Conservation (phyloP, 2,113 vertebrate genomes). For the Hydrolagus affinis region DNA sequence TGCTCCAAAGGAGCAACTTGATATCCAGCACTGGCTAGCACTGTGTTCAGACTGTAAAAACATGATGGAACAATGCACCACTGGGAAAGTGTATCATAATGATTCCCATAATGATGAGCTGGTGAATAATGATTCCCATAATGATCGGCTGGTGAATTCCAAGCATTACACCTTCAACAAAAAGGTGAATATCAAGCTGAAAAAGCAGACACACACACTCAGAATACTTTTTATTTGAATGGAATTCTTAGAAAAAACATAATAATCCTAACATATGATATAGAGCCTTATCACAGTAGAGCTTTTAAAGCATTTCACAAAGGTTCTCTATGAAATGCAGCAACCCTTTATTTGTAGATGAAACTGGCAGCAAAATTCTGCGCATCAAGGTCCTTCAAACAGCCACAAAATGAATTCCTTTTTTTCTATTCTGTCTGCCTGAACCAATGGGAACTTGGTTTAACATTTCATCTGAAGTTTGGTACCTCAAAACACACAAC, state of each 20-base stretch:
- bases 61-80: neutral
- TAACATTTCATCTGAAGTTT: too few species aligned
- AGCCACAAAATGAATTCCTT: too few species aligned
- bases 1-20: neutral
- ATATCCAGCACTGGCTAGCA: neutral
- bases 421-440: too few species aligned
- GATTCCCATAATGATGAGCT: neutral
- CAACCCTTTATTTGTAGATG: too few species aligned
- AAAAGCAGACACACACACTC: neutral
- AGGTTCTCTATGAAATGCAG: too few species aligned
- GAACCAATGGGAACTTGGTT: too few species aligned
- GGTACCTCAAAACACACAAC: too few species aligned
- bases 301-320: too few species aligned
- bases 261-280: neutral
- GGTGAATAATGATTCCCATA: too few species aligned
- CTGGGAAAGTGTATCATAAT: neutral
- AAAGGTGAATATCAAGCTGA: neutral
- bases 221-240: neutral
- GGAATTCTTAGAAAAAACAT: neutral
- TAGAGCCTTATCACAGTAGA: neutral
- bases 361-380: too few species aligned
- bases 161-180: neutral
- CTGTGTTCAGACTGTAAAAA: neutral
- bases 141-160: neutral
- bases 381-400: too few species aligned